Base-by-base conservation (phyloP, 2,797 vertebrate species). In the Eulemur rubriventer region DNA sequence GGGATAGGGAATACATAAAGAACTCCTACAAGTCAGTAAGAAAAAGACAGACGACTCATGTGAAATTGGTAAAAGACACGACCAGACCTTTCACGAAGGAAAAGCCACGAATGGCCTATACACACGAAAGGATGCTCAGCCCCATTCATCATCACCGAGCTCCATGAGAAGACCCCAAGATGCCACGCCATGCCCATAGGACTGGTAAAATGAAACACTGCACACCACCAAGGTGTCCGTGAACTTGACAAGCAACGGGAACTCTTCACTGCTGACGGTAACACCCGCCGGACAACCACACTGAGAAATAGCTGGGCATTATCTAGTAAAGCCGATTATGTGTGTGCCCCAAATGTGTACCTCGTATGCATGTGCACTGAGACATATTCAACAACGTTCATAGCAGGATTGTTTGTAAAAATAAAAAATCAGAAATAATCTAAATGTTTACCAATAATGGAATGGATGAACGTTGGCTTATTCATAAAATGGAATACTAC, bases 261-360 rank as follows among this genome's bases (percentile, higher is more conserved):
- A 43, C 12, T 1, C 18, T 24, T 12, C 7, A 67, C 89, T 50
- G n/a, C 16, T 1, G 41, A 10, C n/a, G 10, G 63, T 9, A 6
- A 5, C 1, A 2, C 1, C n/a, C 28, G 0, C 20, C 4, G 24
- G 3, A 35, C 72, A 43, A 2, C 0, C n/a, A 18, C 43, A 24
- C 38, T 2, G 46, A 20, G 11, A 76, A 30, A 13, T 26, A 43
- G 65, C 13, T 50, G 7, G 33, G 18, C 12, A 1, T 1, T 3
- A 70, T 2, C 35, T 18, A 30, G 26, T 1, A n/a, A 18, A 9
- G 30, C 17, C 4, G 30, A 33, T 16, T 17, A 10, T 55, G 20
- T 1, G 20, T 24, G 41, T 10, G 46, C 65, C 6, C 76, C 55
- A 4, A 80, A 13, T 13, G 38, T 9, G 41, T 4, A 43, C 81